These are phyloP conservation scores for Idris sp. DNA, from an alignment of 1,140 invertebrate species.

Conservation along the genomic window DNA sequence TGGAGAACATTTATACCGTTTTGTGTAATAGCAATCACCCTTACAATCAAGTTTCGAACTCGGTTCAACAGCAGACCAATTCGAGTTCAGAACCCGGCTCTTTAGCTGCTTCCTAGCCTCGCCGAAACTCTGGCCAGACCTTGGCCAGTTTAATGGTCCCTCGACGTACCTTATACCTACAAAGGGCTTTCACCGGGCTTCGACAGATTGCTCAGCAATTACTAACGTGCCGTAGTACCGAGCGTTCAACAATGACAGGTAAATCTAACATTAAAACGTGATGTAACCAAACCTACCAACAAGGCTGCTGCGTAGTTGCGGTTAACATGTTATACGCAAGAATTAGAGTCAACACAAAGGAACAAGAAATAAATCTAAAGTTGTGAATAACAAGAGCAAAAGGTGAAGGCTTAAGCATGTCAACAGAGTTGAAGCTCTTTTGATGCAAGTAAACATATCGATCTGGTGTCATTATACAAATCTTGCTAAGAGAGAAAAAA, in stretches of 20 bases:
- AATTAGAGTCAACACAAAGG: too few relatives aligned
- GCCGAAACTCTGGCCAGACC: conserved; percentile 70
- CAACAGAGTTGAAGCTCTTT: too few relatives aligned
- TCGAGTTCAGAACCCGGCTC: conserved; percentile 71
- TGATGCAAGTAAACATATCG: too few relatives aligned
- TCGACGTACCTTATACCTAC: conserved; percentile 71
- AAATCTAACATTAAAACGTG: conserved; percentile 40
- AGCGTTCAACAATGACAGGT: conserved; percentile 26
- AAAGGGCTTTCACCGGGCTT: conserved; percentile 69
- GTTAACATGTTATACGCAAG: conserved; percentile 34
- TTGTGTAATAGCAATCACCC: conserved; percentile 93
- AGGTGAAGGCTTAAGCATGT: too few relatives aligned
- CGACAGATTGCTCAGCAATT: conserved; percentile 67
- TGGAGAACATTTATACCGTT: conserved; percentile 95
- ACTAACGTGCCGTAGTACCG: conserved; percentile 47
- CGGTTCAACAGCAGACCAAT: conserved; percentile 68
- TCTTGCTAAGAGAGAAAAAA: too few relatives aligned
- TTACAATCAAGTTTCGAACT: conserved; percentile 80
- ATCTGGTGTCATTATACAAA: too few relatives aligned
- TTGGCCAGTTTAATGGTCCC: conserved; percentile 71
- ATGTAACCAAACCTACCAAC: conserved; percentile 22
- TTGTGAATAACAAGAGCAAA: too few relatives aligned
- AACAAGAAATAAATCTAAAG: too few relatives aligned
- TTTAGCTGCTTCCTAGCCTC: conserved; percentile 75
- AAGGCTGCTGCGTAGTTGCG: conserved; percentile 39